These are phyloP conservation scores for Rhinogobio ventralis DNA, from an alignment of 2,797 vertebrate genomes.

Conservation along the genomic window DNA sequence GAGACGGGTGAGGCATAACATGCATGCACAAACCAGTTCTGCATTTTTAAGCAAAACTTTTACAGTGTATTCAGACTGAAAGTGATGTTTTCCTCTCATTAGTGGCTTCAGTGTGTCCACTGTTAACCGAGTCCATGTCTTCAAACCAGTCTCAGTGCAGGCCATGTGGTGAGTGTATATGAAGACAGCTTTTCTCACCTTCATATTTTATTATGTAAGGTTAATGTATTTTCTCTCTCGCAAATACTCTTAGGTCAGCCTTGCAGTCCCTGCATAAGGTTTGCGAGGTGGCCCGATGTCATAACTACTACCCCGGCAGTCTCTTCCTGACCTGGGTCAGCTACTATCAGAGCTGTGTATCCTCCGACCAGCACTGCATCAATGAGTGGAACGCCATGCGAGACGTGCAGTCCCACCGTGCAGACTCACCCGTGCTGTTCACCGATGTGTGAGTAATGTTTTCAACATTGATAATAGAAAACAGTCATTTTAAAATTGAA, in stretches of 20 bases:
- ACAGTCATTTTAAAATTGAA: neutral
- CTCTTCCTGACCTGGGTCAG: conserved; percentile 98
- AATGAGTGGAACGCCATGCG: conserved; percentile 99
- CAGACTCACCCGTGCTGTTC: conserved; percentile 93
- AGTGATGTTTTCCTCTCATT: conserved; percentile 49
- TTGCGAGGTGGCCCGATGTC: conserved; percentile 92
- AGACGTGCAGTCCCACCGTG: conserved; percentile 94
- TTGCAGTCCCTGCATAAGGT: conserved; percentile 97
- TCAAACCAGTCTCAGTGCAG: conserved; percentile 98
- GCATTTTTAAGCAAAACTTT: neutral
- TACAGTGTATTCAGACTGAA: neutral
- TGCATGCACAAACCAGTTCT: conserved; percentile 19
- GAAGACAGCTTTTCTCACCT: conserved; percentile 10
- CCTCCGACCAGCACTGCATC: conserved; percentile 92
- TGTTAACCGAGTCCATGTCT: conserved; percentile 94
- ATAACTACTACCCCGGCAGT: conserved; percentile 97
- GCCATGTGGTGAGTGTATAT: conserved; percentile 94
- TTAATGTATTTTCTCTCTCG: neutral
- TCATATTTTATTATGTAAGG: neutral
- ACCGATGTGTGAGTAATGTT: conserved; percentile 89
- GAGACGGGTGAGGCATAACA: conserved; percentile 89
- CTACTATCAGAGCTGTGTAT: conserved; percentile 96
- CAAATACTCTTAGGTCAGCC: conserved; percentile 84
- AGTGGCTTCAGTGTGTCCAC: conserved; percentile 98
- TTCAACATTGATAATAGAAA: neutral